Conservation (phyloP, 2,113 vertebrate species). For the Gymnorhina tibicen region DNA sequence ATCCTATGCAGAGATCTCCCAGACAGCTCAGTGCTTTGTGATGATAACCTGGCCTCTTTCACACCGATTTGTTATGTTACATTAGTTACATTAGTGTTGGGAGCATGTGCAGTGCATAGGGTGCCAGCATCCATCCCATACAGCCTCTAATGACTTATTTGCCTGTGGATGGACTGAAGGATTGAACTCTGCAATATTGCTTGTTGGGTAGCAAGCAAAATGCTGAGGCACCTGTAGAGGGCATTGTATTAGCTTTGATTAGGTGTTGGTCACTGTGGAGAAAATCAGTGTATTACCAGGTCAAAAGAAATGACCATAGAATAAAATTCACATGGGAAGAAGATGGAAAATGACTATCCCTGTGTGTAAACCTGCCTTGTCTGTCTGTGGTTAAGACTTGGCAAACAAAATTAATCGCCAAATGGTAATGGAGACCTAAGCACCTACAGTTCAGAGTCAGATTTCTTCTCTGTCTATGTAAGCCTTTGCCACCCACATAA, state of each 20-base stretch:
- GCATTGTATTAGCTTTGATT: not conserved
- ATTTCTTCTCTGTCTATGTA: not conserved
- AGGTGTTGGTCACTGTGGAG: not conserved
- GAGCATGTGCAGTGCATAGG: not conserved
- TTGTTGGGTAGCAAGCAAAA: not conserved
- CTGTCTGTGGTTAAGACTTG: not conserved
- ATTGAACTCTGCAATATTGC: not conserved
- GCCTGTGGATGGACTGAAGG: not conserved
- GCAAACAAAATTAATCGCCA: not conserved
- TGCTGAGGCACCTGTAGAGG: not conserved
- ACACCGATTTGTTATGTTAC: not conserved
- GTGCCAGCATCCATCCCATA: not conserved
- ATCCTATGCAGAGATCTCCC: not conserved
- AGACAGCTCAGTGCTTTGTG: not conserved
- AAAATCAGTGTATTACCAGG: not conserved
- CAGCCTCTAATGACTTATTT: not conserved
- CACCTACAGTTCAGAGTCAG: not conserved
- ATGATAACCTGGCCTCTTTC: rapidly evolving
- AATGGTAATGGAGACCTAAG: not conserved
- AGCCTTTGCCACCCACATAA: not conserved
- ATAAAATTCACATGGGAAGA: not conserved
- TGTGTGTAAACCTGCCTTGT: not conserved
- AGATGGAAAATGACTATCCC: not conserved
- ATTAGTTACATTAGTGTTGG: not conserved
- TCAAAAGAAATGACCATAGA: not conserved